Evolutionary conservation across 2,113 vertebrate species (phyloP).

Genomic region (human (Homo sapiens)): GRCh38 chr9:14808501-14809000

Average conservation of each 20-base stretch:
- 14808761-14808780: neutral
- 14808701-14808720: neutral
- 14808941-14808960: neutral
- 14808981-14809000: too few species aligned
- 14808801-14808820: neutral
- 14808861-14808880: neutral
- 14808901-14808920: neutral
- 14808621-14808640: neutral
- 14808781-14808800: neutral
- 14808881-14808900: neutral
- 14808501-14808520: neutral
- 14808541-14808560: conserved; percentile 21
- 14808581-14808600: neutral
- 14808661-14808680: neutral
- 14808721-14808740: neutral
- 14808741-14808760: neutral
- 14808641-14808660: conserved; percentile 3
- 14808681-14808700: neutral
- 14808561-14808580: neutral
- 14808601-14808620: neutral
- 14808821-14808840: neutral
- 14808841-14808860: neutral
- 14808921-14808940: neutral
- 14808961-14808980: neutral
- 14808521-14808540: neutral